Percentiles rank a stretch among this genome's conserved stretches.
These are phyloP conservation scores for Petrocephalus sullivani DNA, from an alignment of 2,797 vertebrate species.

Conservation along the genomic window DNA sequence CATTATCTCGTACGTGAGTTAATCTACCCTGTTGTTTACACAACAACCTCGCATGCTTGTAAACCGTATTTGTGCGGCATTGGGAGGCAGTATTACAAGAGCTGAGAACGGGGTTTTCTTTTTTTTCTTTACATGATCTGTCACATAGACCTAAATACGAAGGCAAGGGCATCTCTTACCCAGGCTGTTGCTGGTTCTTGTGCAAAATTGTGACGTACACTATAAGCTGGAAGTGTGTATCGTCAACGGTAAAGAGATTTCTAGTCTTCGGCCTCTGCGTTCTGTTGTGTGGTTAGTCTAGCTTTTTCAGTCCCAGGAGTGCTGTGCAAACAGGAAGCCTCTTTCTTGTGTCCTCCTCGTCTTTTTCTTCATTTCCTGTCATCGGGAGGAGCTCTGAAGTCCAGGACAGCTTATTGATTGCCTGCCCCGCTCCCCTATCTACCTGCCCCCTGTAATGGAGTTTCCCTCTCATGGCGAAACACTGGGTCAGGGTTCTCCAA, in stretches of 20 bases:
- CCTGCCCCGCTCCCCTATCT: conserved; percentile 22
- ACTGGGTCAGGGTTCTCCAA: conserved; percentile 53
- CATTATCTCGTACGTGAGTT: conserved; percentile 23
- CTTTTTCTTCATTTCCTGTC: neutral
- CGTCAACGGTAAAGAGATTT: neutral
- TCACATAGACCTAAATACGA: neutral
- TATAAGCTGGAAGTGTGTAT: neutral
- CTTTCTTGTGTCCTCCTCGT: neutral
- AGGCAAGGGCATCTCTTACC: neutral
- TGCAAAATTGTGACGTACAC: neutral
- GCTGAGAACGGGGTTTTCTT: neutral
- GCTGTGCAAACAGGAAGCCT: neutral
- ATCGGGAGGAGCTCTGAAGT: neutral
- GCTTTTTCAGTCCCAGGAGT: neutral
- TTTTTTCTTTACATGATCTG: neutral
- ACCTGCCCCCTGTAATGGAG: conserved; percentile 53
- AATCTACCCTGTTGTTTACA: conserved; percentile 4
- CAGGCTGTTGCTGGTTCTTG: neutral
- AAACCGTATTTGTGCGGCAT: neutral
- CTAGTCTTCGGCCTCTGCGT: neutral
- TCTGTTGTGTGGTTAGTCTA: neutral
- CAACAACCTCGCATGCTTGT: neutral
- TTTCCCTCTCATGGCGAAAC: conserved; percentile 40
- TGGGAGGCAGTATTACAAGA: neutral
- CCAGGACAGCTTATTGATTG: conserved; percentile 35